These are phyloP conservation scores for Prunella himalayana DNA, from an alignment of 2,113 vertebrate genomes.

Conservation along the genomic window DNA sequence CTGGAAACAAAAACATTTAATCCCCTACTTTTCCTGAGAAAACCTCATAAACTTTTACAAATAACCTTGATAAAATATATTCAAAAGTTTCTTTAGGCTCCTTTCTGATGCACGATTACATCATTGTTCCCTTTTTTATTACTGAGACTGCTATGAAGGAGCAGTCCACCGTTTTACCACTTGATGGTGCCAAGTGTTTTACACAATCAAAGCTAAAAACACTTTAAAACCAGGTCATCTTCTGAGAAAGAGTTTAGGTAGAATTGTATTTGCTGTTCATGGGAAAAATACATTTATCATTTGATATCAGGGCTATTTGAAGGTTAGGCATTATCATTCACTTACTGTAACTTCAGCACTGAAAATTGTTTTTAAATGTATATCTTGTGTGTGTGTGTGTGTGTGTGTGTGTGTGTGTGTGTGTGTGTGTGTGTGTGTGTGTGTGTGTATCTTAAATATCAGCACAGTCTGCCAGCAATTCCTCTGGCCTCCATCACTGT, in stretches of 20 bases:
- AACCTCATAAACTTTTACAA: neutral
- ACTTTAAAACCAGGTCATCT: neutral
- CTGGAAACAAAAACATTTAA: neutral
- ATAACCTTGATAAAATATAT: neutral
- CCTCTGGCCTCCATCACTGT: neutral
- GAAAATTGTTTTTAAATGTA: neutral
- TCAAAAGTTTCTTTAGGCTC: neutral
- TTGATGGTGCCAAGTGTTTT: slow-evolving; percentile 48
- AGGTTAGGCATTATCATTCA: neutral
- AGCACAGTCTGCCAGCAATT: neutral
- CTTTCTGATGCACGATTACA: neutral
- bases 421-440: neutral
- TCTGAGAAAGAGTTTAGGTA: neutral
- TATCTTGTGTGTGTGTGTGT: neutral
- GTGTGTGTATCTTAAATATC: neutral
- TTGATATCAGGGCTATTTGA: neutral
- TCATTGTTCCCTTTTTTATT: neutral
- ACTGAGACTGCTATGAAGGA: neutral
- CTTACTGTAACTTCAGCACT: neutral
- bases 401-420: neutral
- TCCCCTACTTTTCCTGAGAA: neutral
- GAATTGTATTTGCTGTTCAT: neutral
- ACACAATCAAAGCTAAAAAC: neutral
- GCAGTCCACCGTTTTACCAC: slow-evolving; percentile 38
- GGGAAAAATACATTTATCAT: neutral